These are phyloP conservation scores for Mactromeris polynyma DNA, from an alignment of 2,888 invertebrate genomes.

Conservation along the genomic window DNA sequence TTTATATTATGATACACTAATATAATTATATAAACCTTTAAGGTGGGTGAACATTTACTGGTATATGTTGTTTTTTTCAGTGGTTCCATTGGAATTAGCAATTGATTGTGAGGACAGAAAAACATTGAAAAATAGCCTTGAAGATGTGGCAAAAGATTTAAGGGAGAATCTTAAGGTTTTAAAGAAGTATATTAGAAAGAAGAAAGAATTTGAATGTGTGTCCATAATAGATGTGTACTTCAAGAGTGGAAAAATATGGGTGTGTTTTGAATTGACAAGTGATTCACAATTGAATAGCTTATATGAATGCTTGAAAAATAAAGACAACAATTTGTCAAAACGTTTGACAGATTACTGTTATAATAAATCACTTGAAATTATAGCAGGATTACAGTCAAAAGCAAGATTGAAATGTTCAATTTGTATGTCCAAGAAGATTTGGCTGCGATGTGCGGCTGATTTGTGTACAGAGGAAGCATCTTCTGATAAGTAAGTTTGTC, in stretches of 20 bases:
- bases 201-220: neutral
- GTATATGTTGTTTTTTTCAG: neutral
- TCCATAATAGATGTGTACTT: neutral
- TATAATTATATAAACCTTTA: too few species aligned
- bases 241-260: neutral
- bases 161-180: neutral
- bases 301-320: neutral
- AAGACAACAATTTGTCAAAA: neutral
- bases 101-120: neutral
- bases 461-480: neutral
- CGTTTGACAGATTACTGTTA: neutral
- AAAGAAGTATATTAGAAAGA: neutral
- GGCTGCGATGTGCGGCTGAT: neutral
- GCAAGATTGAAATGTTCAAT: neutral
- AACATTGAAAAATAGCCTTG: neutral
- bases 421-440: neutral
- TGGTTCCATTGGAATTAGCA: neutral
- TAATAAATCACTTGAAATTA: neutral
- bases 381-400: neutral
- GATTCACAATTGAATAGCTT: neutral
- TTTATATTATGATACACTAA: too few species aligned
- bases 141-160: neutral
- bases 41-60: too few species aligned
- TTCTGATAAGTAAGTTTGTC: neutral
- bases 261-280: neutral